Percentiles rank a stretch among this genome's conserved stretches.
Conservation (phyloP, 1,140 invertebrate species). For the Vanessa atalanta region DNA sequence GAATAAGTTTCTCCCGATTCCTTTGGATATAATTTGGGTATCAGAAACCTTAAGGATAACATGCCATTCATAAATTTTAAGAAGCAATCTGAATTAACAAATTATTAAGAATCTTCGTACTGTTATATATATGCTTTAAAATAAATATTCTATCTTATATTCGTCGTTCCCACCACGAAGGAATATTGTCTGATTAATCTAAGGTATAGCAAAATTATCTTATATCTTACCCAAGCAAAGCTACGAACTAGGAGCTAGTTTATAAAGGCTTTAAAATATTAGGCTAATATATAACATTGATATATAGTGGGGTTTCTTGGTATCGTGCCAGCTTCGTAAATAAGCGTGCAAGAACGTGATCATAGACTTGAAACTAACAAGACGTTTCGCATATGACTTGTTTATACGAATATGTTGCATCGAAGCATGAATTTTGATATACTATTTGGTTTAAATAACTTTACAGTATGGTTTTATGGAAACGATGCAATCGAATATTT, state of each 20-base stretch:
- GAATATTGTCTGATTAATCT: too few species aligned
- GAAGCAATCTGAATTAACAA: too few species aligned
- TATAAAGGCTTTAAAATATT: constrained; percentile 28
- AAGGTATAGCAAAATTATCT: neutral
- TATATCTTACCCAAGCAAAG: neutral
- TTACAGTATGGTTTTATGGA: too few species aligned
- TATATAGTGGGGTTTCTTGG: constrained; percentile 19
- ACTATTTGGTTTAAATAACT: neutral
- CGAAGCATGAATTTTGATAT: neutral
- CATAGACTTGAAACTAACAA: constrained; percentile 12
- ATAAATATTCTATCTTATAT: too few species aligned
- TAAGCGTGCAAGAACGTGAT: constrained; percentile 21
- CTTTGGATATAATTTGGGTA: too few species aligned
- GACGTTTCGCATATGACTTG: constrained; percentile 19
- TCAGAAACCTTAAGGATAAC: too few species aligned
- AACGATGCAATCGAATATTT: too few species aligned
- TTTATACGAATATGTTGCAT: constrained; percentile 10
- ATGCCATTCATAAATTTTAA: too few species aligned
- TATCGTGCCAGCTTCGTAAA: constrained; percentile 23
- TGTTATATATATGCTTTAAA: too few species aligned
- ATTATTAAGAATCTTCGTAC: too few species aligned
- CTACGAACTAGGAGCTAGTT: neutral
- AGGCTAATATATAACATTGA: constrained; percentile 24
- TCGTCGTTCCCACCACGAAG: too few species aligned
- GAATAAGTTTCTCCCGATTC: too few species aligned